phyloP scores from a whole-genome alignment of 2,113 vertebrate species.

The Vulpes lagopus region DNA sequence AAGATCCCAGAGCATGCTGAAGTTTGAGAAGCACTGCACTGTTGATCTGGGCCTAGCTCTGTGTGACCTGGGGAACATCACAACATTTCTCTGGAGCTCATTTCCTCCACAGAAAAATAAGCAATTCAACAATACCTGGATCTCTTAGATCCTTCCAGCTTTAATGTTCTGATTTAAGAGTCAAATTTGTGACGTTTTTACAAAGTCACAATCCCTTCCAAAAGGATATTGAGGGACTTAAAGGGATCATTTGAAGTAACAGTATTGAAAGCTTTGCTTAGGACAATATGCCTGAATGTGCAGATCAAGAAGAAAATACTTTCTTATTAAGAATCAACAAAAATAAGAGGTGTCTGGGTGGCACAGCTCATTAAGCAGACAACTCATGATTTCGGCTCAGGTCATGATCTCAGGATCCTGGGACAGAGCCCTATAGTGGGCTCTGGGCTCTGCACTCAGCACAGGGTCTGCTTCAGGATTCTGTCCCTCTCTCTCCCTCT shows the following conservation, averaged over 20 bases:
- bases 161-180: background rate
- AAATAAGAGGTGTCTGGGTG: background rate
- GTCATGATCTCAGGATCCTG: background rate
- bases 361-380: background rate
- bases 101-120: background rate
- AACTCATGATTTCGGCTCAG: background rate
- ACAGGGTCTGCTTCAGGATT: background rate
- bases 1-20: background rate
- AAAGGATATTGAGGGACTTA: background rate
- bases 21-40: background rate
- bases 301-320: background rate
- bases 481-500: background rate
- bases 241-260: background rate
- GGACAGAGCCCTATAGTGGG: background rate
- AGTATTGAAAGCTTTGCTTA: background rate
- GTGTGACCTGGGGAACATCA: background rate
- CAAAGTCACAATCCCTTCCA: slow-evolving; percentile 7
- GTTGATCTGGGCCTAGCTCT: background rate
- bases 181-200: background rate
- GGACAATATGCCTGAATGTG: background rate
- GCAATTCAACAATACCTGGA: background rate
- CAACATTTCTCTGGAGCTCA: background rate
- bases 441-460: background rate
- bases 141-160: background rate
- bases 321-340: background rate